Conservation (phyloP, 2,888 invertebrate genomes). For the Hetaerina titia region DNA sequence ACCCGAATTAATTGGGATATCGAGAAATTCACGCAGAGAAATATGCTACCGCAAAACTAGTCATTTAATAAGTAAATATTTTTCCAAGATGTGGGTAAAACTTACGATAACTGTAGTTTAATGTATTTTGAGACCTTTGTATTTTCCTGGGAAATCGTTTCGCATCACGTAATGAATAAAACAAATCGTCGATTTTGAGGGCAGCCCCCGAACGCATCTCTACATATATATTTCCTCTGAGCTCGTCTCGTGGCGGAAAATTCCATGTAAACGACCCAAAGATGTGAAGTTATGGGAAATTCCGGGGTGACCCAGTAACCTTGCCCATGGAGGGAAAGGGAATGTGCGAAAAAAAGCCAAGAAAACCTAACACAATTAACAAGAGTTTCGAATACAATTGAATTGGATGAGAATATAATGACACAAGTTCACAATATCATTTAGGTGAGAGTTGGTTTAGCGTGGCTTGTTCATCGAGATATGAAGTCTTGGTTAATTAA, state of each 20-base stretch:
- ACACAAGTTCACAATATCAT: neutral
- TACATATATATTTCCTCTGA: neutral
- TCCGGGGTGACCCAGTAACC: slow-evolving; percentile 13
- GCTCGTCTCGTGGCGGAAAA: neutral
- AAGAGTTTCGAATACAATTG: slow-evolving; percentile 9
- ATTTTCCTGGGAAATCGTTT: neutral
- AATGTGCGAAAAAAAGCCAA: slow-evolving; percentile 22
- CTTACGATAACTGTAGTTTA: no score
- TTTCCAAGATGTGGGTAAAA: no score
- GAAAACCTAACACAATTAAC: neutral
- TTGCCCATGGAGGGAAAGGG: neutral
- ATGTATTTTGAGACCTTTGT: neutral
- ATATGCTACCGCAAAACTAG: no score
- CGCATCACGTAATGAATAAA: neutral
- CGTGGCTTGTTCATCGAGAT: neutral
- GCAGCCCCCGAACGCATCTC: neutral
- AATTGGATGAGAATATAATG: slow-evolving; percentile 35
- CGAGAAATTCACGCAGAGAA: no score
- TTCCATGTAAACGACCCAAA: neutral
- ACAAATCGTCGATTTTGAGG: neutral
- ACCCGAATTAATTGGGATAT: no score
- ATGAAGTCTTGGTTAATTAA: neutral
- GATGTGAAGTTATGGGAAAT: slow-evolving; percentile 12
- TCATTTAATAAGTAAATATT: no score
- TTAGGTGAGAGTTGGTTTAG: neutral